These are phyloP conservation scores for Rhimphoctona megacephalus DNA, from an alignment of 2,888 invertebrate species.

Conservation along the genomic window DNA sequence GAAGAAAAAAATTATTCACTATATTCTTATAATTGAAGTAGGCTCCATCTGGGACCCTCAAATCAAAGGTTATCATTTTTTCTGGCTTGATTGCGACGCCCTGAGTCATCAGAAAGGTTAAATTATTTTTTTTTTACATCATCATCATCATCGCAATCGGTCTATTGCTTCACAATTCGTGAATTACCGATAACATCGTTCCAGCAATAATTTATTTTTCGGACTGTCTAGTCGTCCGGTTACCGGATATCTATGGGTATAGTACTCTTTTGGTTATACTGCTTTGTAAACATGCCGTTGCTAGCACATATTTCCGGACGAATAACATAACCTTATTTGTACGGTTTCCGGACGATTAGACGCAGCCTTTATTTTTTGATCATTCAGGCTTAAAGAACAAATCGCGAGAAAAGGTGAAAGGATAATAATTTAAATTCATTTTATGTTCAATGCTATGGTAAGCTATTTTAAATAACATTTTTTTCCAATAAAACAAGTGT, in stretches of 20 bases:
- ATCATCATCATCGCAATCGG: not conserved
- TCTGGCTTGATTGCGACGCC: not conserved
- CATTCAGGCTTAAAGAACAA: not conserved
- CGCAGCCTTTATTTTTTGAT: not conserved
- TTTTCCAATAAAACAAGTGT: not conserved
- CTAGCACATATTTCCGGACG: no score
- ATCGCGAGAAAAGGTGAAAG: not conserved
- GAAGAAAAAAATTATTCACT: not conserved
- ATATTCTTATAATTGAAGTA: not conserved
- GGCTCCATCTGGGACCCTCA: not conserved
- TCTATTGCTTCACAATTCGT: not conserved
- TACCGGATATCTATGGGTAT: no score
- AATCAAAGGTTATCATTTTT: not conserved
- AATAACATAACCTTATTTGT: no score
- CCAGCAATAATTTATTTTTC: not conserved
- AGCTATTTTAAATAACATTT: not conserved
- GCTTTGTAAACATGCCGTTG: no score
- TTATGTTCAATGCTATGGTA: not conserved
- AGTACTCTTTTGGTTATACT: no score
- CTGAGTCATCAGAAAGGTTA: not conserved
- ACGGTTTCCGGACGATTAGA: no score
- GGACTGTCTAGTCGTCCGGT: no score
- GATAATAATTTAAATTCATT: not conserved
- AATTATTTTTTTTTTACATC: not conserved
- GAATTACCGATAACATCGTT: not conserved